A percentile compares a stretch with the other conserved stretches of the same genome.
Conservation (phyloP, 2,888 invertebrate genomes). For the Nemurella pictetii region DNA sequence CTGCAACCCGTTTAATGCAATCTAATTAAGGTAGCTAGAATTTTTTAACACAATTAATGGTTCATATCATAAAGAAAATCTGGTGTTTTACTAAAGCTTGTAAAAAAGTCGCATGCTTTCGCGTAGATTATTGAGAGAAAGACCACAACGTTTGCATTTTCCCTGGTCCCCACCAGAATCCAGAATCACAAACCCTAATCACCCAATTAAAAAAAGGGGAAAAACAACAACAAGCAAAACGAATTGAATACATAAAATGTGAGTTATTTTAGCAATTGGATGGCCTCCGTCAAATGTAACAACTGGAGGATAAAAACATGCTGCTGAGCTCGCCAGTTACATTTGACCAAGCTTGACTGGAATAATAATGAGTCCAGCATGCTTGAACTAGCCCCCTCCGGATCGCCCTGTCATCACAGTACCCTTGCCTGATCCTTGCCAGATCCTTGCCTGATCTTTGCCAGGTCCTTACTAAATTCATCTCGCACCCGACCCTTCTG, state of each 20-base stretch:
- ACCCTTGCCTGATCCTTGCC: background rate
- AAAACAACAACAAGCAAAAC: background rate
- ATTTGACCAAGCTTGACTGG: constrained; percentile 22
- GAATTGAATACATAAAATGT: background rate
- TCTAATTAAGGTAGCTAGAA: background rate
- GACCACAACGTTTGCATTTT: background rate
- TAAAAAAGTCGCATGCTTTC: background rate
- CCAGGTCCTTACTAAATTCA: background rate
- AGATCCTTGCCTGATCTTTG: background rate
- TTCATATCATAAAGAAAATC: too few species aligned
- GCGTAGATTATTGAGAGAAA: background rate
- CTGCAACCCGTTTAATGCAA: background rate
- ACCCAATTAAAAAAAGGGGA: background rate
- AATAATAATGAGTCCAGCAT: constrained; percentile 15
- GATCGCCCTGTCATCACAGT: background rate
- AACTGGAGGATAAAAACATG: constrained; percentile 18
- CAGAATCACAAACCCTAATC: background rate
- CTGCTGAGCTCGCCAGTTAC: constrained; percentile 11
- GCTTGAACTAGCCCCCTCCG: background rate
- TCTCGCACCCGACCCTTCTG: background rate
- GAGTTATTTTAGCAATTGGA: background rate
- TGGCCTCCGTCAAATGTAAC: background rate
- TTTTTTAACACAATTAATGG: too few species aligned
- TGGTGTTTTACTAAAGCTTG: background rate
- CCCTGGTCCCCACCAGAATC: too few species aligned